phyloP scores from a whole-genome alignment of 53 echinoderm and acorn worm species.

The Echinometra lucunter region DNA sequence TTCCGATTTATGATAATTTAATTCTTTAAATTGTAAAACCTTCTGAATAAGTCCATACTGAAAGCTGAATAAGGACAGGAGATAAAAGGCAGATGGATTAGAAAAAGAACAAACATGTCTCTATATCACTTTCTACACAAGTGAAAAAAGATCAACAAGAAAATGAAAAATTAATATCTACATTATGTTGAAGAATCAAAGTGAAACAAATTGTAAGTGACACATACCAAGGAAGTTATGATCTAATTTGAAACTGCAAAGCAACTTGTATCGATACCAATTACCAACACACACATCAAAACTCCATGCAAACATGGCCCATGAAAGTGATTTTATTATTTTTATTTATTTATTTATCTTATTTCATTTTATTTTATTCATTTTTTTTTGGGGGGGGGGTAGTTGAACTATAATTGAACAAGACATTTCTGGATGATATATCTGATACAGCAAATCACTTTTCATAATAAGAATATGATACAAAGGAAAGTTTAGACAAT shows the following conservation, averaged over 20 bases:
- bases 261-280: conserved; percentile 31
- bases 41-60: neutral
- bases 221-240: neutral
- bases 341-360: too few species aligned
- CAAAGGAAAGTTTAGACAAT: too few species aligned
- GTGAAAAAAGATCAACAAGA: neutral
- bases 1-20: neutral
- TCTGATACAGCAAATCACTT: neutral
- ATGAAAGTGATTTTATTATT: neutral
- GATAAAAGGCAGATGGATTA: conserved; percentile 12
- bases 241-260: conserved; percentile 7
- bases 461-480: neutral
- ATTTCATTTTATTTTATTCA: neutral
- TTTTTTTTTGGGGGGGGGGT: neutral
- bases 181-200: neutral
- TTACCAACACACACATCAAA: conserved; percentile 39
- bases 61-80: neutral
- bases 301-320: neutral
- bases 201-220: conserved; percentile 7
- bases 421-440: neutral
- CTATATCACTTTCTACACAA: neutral
- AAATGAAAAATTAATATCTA: neutral
- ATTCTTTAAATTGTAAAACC: neutral
- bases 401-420: too few species aligned
- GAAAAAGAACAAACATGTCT: neutral